Percentiles rank a stretch among this genome's conserved stretches.
phyloP scores from a whole-genome alignment of 2,888 invertebrate species.

The Caenorhabditis sp. region DNA sequence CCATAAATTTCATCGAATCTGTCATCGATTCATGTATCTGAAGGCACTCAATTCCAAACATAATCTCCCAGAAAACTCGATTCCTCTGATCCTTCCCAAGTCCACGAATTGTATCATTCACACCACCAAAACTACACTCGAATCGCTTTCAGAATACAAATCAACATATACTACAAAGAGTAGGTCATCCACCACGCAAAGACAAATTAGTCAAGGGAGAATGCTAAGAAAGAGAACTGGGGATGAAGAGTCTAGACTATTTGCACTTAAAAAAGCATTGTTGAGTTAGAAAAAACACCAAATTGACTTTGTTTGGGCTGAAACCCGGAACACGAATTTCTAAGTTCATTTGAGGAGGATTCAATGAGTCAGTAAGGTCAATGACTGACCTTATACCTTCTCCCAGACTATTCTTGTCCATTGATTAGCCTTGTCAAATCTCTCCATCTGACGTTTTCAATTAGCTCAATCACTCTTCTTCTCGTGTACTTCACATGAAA shows the following conservation, averaged over 20 bases:
- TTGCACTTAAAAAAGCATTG: background rate
- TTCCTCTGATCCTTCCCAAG: background rate
- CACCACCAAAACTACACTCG: slow-evolving; percentile 9
- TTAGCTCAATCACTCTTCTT: background rate
- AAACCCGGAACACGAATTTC: no score
- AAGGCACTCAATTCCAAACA: background rate
- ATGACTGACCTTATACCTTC: slow-evolving; percentile 6
- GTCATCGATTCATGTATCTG: no score
- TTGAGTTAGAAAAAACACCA: background rate
- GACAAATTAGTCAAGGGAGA: slow-evolving; percentile 7
- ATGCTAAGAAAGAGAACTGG: background rate
- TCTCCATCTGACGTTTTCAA: slow-evolving; percentile 2
- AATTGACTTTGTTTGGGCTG: background rate
- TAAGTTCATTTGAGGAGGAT: no score
- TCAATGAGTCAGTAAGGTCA: slow-evolving; percentile 2
- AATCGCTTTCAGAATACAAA: slow-evolving; percentile 30
- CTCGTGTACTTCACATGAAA: slow-evolving; percentile 38
- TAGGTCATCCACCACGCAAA: background rate
- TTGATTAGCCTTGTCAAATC: slow-evolving; percentile 4
- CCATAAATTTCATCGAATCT: no score
- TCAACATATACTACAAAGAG: background rate
- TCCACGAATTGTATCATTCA: slow-evolving; percentile 8
- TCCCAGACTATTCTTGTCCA: slow-evolving; percentile 15
- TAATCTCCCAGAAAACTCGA: background rate
- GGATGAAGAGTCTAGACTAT: slow-evolving; percentile 7